Percentiles rank a stretch among this genome's conserved stretches.
phyloP scores from a whole-genome alignment of 1,140 invertebrate genomes.

The Drosophila lacertosa region DNA sequence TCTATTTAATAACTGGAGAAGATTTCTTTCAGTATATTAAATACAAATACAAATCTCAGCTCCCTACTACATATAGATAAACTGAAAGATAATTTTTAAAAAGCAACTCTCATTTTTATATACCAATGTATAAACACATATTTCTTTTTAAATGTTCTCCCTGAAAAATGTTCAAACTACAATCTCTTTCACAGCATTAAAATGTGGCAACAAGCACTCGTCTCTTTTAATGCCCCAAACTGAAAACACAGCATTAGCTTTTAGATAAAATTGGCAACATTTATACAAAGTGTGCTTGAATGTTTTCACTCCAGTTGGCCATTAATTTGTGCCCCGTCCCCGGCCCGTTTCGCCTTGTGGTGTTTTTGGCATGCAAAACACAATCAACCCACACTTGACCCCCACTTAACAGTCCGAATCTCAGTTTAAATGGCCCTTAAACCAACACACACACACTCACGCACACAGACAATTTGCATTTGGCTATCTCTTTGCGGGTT shows the following conservation, averaged over 20 bases:
- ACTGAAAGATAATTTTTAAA: too few species aligned
- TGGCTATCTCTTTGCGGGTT: conserved; percentile 28
- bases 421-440: conserved; percentile 62
- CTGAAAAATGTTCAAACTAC: too few species aligned
- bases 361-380: conserved; percentile 70
- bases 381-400: conserved; percentile 24
- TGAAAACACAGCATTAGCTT: conserved; percentile 20
- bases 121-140: too few species aligned
- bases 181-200: background rate
- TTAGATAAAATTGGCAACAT: conserved; percentile 62
- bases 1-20: too few species aligned
- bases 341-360: conserved; percentile 21
- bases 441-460: conserved; percentile 37
- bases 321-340: conserved; percentile 57
- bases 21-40: too few species aligned
- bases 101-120: too few species aligned
- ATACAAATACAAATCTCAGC: too few species aligned
- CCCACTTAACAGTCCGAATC: conserved; percentile 39
- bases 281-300: conserved; percentile 62
- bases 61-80: too few species aligned
- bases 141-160: too few species aligned
- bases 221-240: background rate
- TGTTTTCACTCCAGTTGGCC: conserved; percentile 53
- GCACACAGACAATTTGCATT: conserved; percentile 19
- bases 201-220: background rate